phyloP scores from a whole-genome alignment of 2,888 invertebrate species.

The Cordilura impudica region DNA sequence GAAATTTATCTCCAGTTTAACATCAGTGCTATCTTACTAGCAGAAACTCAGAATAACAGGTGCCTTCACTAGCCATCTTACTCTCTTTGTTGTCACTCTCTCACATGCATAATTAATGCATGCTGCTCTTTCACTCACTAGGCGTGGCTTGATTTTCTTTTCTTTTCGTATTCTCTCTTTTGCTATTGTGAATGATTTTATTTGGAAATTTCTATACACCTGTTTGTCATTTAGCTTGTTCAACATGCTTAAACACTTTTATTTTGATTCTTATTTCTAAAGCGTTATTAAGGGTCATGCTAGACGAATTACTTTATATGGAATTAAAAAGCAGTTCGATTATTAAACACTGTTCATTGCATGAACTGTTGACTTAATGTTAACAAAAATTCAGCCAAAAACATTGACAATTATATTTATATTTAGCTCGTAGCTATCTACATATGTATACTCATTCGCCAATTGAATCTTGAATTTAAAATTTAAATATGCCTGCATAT shows the following conservation, averaged over 20 bases:
- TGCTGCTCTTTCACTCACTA: constrained; percentile 51
- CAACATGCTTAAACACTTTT: constrained; percentile 1
- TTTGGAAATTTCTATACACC: constrained; percentile 46
- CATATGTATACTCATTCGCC: too few species aligned
- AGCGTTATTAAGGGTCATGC: too few species aligned
- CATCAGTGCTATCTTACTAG: background rate
- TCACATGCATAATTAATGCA: constrained; percentile 63
- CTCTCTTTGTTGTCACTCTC: constrained; percentile 50
- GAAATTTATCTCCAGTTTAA: constrained; percentile 26
- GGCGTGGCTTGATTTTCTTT: constrained; percentile 53
- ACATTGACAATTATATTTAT: too few species aligned
- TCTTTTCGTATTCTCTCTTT: constrained; percentile 18
- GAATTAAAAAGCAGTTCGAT: too few species aligned
- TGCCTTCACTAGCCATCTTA: constrained; percentile 19
- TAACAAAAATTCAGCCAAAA: too few species aligned
- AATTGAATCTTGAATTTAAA: too few species aligned
- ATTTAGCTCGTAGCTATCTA: too few species aligned
- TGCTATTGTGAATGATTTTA: constrained; percentile 63
- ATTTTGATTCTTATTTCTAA: background rate
- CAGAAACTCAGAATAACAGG: background rate
- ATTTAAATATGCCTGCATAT: too few species aligned
- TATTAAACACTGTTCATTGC: too few species aligned
- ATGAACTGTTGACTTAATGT: too few species aligned
- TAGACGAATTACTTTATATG: too few species aligned
- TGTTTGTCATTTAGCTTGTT: constrained; percentile 33